phyloP scores from a whole-genome alignment of 2,113 vertebrate genomes.

The Naja naja region DNA sequence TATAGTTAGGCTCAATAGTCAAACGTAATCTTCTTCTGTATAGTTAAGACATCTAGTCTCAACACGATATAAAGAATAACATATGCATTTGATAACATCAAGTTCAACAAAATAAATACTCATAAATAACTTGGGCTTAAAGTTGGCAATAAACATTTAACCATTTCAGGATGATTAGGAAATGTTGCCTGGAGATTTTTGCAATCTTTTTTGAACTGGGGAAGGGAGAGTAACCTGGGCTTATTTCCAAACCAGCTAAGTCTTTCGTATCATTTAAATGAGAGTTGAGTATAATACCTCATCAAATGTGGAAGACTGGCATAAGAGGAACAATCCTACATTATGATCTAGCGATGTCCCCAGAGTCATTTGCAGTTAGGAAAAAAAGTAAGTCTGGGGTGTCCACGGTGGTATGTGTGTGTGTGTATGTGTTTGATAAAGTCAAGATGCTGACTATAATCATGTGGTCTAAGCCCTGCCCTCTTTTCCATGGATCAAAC shows the following conservation, averaged over 20 bases:
- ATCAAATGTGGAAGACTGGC: neutral
- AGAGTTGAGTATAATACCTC: neutral
- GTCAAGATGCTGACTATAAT: neutral
- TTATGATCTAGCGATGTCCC: neutral
- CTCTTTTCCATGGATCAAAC: neutral
- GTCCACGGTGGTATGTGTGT: neutral
- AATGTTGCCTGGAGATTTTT: neutral
- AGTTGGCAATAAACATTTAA: neutral
- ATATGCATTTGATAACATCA: neutral
- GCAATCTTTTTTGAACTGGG: neutral
- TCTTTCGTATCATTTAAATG: neutral
- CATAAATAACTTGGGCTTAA: neutral
- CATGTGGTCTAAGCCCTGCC: neutral
- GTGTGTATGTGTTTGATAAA: neutral
- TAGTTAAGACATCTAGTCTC: neutral
- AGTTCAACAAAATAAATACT: neutral
- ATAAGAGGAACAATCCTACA: neutral
- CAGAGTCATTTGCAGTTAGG: neutral
- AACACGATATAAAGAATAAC: no score
- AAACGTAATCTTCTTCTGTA: neutral
- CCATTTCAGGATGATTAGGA: neutral
- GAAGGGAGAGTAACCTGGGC: neutral
- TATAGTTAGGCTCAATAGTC: neutral
- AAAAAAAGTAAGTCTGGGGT: neutral
- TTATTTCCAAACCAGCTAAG: neutral